Conservation (phyloP, 2,113 vertebrate species). For the Aegithalos caudatus region DNA sequence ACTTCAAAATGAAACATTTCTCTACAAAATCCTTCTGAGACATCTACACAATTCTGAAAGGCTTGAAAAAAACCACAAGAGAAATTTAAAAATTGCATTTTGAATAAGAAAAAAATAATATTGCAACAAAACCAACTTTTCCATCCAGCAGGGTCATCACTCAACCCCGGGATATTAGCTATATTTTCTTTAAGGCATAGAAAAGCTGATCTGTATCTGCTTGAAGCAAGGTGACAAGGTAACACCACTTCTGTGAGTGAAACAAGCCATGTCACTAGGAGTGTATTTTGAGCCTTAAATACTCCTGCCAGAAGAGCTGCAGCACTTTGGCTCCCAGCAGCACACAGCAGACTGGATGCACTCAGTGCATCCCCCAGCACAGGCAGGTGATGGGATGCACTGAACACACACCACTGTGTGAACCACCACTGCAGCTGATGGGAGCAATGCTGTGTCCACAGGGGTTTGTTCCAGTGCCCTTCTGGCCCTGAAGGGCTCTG, state of each 20-base stretch:
- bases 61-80: background rate
- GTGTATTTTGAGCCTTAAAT: background rate
- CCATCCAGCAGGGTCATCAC: background rate
- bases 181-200: background rate
- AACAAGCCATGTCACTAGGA: background rate
- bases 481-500: background rate
- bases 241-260: background rate
- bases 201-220: background rate
- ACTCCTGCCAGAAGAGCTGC: background rate
- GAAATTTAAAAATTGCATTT: background rate
- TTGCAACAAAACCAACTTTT: background rate
- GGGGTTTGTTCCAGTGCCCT: background rate
- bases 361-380: background rate
- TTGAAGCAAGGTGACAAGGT: background rate
- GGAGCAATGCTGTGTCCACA: rapidly evolving
- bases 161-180: background rate
- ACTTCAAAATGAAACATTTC: background rate
- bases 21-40: background rate
- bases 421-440: background rate
- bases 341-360: background rate
- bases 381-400: background rate
- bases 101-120: background rate
- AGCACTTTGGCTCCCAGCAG: background rate
- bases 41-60: background rate
- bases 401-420: rapidly evolving